These are phyloP conservation scores for Hemibagrus wyckioides DNA, from an alignment of 2,113 vertebrate species.

Conservation along the genomic window DNA sequence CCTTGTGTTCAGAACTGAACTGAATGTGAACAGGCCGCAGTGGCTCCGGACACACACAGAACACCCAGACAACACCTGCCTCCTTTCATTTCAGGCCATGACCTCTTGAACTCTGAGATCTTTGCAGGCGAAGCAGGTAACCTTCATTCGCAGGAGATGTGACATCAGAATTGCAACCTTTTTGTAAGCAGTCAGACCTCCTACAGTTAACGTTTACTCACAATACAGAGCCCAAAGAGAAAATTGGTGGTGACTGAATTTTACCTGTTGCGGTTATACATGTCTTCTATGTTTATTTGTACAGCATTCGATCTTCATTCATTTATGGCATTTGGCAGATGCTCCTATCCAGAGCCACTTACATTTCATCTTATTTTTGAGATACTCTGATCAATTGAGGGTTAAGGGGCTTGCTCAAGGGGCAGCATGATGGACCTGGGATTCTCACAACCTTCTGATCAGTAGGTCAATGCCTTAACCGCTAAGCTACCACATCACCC, in stretches of 20 bases:
- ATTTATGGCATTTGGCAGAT: too few species aligned
- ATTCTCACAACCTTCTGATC: too few species aligned
- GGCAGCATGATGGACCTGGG: too few species aligned
- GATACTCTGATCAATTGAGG: too few species aligned
- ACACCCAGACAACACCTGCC: slow-evolving; percentile 46
- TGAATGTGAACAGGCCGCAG: slow-evolving; percentile 25
- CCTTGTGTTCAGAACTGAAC: slow-evolving; percentile 33
- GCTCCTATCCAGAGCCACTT: too few species aligned
- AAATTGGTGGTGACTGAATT: neutral
- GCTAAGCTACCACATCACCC: too few species aligned
- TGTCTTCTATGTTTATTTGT: too few species aligned
- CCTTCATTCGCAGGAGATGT: neutral
- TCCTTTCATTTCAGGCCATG: slow-evolving; percentile 35
- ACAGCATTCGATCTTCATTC: too few species aligned
- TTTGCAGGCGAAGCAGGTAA: slow-evolving; percentile 12
- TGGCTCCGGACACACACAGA: slow-evolving; percentile 57
- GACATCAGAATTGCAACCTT: neutral
- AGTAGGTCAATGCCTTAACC: too few species aligned
- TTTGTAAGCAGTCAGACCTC: slow-evolving; percentile 10
- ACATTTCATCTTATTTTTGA: too few species aligned
- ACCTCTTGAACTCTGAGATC: slow-evolving; percentile 55
- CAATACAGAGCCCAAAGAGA: neutral
- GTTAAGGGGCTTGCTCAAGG: too few species aligned
- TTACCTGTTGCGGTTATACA: too few species aligned
- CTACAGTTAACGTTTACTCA: neutral